A percentile compares a stretch with the other conserved stretches of the same genome.
phyloP scores from a whole-genome alignment of 1,140 invertebrate species.

The Aleiodes sp. region DNA sequence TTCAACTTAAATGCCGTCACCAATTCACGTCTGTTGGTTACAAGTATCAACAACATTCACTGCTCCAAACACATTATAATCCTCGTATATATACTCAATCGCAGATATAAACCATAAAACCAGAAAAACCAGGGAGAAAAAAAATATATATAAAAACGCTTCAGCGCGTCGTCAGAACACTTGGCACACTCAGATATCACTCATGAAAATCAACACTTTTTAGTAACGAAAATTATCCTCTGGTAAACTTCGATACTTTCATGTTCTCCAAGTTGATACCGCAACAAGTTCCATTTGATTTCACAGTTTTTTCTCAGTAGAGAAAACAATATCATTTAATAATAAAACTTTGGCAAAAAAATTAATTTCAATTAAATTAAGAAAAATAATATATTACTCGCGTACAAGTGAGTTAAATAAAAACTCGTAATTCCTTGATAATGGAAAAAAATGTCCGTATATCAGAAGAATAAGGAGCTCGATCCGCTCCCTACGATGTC shows the following conservation, averaged over 20 bases:
- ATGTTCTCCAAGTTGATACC: background rate
- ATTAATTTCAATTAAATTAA: background rate
- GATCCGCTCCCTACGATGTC: conserved; percentile 54
- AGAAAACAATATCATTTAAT: no score
- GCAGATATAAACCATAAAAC: conserved; percentile 11
- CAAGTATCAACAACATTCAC: conserved; percentile 17
- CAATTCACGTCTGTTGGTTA: conserved; percentile 22
- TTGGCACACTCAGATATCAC: background rate
- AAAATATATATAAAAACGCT: background rate
- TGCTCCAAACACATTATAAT: conserved; percentile 15
- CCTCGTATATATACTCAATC: conserved; percentile 8
- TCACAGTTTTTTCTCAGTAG: background rate
- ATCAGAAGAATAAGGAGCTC: conserved; percentile 30
- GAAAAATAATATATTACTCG: background rate
- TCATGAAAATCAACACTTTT: background rate
- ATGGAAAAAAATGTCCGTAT: background rate
- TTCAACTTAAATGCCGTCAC: background rate
- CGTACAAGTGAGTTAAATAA: background rate
- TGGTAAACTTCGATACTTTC: background rate
- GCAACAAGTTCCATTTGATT: conserved; percentile 1
- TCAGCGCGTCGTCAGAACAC: background rate
- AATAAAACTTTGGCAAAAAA: conserved; percentile 1
- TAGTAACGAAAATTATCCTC: background rate
- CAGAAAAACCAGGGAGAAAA: background rate
- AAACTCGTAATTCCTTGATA: background rate